Base-by-base conservation (phyloP, 2,797 vertebrate genomes). In the Mormyrus hasselquistii region DNA sequence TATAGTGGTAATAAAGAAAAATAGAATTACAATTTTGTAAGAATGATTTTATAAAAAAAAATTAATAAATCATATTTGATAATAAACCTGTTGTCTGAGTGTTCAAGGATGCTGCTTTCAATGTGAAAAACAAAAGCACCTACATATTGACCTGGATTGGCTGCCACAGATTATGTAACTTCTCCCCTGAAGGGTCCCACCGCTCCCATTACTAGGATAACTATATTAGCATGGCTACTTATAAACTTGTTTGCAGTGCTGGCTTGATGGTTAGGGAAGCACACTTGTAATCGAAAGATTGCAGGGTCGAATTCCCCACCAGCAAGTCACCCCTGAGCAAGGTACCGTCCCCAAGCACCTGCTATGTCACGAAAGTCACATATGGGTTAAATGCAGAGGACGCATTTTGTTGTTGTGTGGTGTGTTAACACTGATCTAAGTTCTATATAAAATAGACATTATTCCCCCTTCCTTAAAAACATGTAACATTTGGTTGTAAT, bases 1-100 rank as follows among this genome's bases (percentile, higher is more conserved):
- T 95, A 94, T 96, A 95, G 93, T 94, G 93, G 94, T 95, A 95
- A 95, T 95, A 95, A 95, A 94, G 95, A 94, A 95, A 85, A 96
- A 94, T 94, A 95, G 94, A 90, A 94, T 95, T 94, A 92, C 94
- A 96, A 96, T 96, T 96, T 96, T 96, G 94, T 96, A 96, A 95
- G 93, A 93, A 96, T 96, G 96, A 96, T 96, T 89, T 95, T 93
- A 91, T 95, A 96, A 95, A 93, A 95, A 55, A 93, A 92, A 92
- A 93, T 93, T 92, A 93, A 96, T 95, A 96, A 97, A 95, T 93
- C 91, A 92, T 95, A 95, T 95, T 95, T 96, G 95, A 95, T 93
- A 92, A 95, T 94, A 94, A 59, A 0, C 96, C 96, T 95, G 96
- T 96, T 94, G 94, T 89, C 14, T 85, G 79, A 44, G 55, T 84